Percentiles rank a stretch among this genome's conserved stretches.
These are phyloP conservation scores for Pseudopleuronectes americanus DNA, from an alignment of 2,797 vertebrate genomes.

Conservation along the genomic window DNA sequence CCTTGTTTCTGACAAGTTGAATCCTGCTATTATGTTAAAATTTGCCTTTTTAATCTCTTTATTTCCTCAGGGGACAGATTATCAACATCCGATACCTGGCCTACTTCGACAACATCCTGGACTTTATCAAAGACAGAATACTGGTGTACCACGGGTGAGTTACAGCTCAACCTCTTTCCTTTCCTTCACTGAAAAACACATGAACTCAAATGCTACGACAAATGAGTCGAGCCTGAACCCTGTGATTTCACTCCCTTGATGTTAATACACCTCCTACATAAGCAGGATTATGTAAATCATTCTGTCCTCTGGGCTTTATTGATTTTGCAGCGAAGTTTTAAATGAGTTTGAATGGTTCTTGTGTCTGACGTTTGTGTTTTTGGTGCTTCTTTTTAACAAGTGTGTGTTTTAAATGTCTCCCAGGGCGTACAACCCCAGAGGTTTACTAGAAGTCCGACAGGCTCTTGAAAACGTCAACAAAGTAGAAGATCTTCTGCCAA, in stretches of 20 bases:
- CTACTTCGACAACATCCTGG: slow-evolving; percentile 97
- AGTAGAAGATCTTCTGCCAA: slow-evolving; percentile 97
- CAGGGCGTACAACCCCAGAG: slow-evolving; percentile 95
- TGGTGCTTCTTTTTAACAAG: not conserved
- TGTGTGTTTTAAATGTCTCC: not conserved
- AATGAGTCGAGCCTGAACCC: not conserved
- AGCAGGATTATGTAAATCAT: not conserved
- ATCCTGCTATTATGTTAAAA: not conserved
- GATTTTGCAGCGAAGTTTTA: too few relatives aligned
- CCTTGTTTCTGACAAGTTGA: too few relatives aligned
- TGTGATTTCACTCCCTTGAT: not conserved
- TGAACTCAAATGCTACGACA: not conserved
- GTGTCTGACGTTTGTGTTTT: too few relatives aligned
- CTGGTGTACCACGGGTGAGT: slow-evolving; percentile 95
- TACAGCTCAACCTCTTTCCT: not conserved
- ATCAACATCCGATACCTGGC: slow-evolving; percentile 97
- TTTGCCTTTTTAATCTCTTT: not conserved
- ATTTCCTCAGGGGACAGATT: slow-evolving; percentile 89
- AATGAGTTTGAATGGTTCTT: not conserved
- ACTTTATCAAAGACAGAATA: slow-evolving; percentile 98
- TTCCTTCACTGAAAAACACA: not conserved
- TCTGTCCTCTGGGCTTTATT: not conserved
- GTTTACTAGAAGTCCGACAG: slow-evolving; percentile 91
- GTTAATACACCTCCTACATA: not conserved
- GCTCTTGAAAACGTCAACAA: slow-evolving; percentile 95